Evolutionary conservation across 37 sponge, comb jelly and placozoan species (phyloP).

Genomic region (Halisarca cf. caerulea): DNA sequence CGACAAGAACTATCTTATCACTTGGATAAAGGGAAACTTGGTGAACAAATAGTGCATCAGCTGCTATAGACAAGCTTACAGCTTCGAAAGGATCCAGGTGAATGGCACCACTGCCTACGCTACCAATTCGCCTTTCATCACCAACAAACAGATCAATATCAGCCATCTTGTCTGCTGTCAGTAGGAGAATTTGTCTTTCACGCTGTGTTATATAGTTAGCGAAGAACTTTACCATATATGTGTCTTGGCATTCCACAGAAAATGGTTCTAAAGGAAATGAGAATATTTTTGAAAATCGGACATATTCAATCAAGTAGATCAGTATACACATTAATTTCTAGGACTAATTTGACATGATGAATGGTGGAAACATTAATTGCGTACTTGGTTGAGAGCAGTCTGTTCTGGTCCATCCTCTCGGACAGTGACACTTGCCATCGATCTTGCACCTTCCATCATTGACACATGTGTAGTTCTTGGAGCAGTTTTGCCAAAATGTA

Average conservation of each 20-base stretch:
- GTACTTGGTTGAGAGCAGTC: neutral
- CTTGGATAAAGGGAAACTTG: neutral
- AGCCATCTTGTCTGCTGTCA: neutral
- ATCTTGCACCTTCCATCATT: neutral
- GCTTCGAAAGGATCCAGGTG: too few species aligned
- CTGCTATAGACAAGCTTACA: too few species aligned
- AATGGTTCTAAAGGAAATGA: neutral
- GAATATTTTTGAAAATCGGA: too few species aligned
- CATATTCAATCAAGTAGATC: too few species aligned
- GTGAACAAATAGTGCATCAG: neutral
- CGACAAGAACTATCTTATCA: neutral
- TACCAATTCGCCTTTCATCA: too few species aligned
- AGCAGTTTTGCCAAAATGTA: slow-evolving; percentile 23
- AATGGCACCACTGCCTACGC: neutral
- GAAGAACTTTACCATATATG: slow-evolving; percentile 1
- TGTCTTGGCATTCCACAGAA: slow-evolving; percentile 8
- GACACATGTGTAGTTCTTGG: neutral
- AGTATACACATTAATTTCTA: too few species aligned
- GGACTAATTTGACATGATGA: too few species aligned
- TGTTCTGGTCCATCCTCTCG: slow-evolving; percentile 13
- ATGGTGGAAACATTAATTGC: too few species aligned
- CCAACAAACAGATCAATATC: neutral
- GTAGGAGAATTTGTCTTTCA: neutral
- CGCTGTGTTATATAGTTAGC: neutral
- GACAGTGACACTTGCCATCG: slow-evolving; percentile 5